A percentile compares a stretch with the other conserved stretches of the same genome.
These are phyloP conservation scores for Platysternon megacephalum DNA, from an alignment of 2,113 vertebrate species.

Conservation along the genomic window DNA sequence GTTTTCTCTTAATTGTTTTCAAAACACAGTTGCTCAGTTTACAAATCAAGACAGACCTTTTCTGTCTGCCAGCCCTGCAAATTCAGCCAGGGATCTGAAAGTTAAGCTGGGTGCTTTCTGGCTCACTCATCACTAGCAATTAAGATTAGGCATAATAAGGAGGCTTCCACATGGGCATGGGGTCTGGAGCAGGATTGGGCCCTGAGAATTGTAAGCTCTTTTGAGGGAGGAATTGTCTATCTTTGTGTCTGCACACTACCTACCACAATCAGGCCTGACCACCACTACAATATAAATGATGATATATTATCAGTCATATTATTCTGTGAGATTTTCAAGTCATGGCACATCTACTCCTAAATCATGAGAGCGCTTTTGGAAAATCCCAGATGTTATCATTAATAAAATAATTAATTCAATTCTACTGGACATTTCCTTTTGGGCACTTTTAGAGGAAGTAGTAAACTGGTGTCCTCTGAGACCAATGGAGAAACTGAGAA, in stretches of 20 bases:
- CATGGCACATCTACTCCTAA: background rate
- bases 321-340: slow-evolving; percentile 49
- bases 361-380: background rate
- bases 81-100: background rate
- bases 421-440: slow-evolving; percentile 22
- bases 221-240: background rate
- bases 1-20: background rate
- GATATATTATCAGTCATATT: background rate
- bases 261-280: slow-evolving; percentile 23
- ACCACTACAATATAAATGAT: background rate
- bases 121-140: slow-evolving; percentile 25
- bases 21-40: background rate
- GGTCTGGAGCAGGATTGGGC: background rate
- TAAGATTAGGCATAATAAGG: slow-evolving; percentile 31
- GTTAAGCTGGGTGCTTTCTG: slow-evolving; percentile 37
- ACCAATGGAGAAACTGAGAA: background rate
- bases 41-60: background rate
- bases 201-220: slow-evolving; percentile 35
- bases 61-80: background rate
- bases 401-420: slow-evolving; percentile 11
- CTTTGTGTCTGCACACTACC: slow-evolving; percentile 29
- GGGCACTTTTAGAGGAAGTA: background rate
- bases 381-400: background rate
- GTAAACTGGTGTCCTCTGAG: background rate
- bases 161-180: background rate